Evolutionary conservation across 1,140 invertebrate species (phyloP), one percentile per base, ranked within the genome.

Genomic region (Drosophila pandora): DNA sequence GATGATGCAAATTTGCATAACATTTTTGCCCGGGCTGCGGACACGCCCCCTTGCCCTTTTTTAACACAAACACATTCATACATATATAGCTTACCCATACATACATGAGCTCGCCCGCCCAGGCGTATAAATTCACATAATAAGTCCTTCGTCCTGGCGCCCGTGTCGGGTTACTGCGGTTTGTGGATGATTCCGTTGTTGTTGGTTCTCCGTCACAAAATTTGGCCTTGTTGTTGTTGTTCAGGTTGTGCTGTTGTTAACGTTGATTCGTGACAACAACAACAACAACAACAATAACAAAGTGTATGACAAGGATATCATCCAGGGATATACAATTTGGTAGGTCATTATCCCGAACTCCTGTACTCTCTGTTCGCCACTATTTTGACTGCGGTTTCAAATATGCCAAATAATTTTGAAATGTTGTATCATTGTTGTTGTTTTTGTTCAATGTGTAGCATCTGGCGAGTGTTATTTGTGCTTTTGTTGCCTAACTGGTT

Each of bases 51-150:
- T 7, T 43, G n/a, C 41, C 47, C 10, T 34, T 32, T 59, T 53
- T 28, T 68, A 48, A 50, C n/a, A 10, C 57, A 50, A 57, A 67
- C 55, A 55, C 52, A 21, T 69, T 50, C 41, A 25, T 2, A 17
- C 7, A 22, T 8, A 6, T 28, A 28, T 6, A 17, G 5, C 25
- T 22, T 17, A 47, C 43, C 2, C 10, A 37, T 9, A 21, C 8
- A 22, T 10, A 10, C 43, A 47, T 47, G 8, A 34, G n/a, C 68
- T 56, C 37, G 77, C 56, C 70, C 64, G 61, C 68, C 79, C 68
- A 80, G 72, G 78, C 81, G 74, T 87, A 85, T 85, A 85, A 85
- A 85, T 85, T 85, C 81, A 81, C 78, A 85, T 85, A 85, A 85
- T 85, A 85, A 87, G 82, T 59, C 53, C 64, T 69, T 39, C 50